Percentiles rank a stretch among this genome's conserved stretches.
These are phyloP conservation scores for Amitus sp. DNA, from an alignment of 2,888 invertebrate species.

Conservation along the genomic window DNA sequence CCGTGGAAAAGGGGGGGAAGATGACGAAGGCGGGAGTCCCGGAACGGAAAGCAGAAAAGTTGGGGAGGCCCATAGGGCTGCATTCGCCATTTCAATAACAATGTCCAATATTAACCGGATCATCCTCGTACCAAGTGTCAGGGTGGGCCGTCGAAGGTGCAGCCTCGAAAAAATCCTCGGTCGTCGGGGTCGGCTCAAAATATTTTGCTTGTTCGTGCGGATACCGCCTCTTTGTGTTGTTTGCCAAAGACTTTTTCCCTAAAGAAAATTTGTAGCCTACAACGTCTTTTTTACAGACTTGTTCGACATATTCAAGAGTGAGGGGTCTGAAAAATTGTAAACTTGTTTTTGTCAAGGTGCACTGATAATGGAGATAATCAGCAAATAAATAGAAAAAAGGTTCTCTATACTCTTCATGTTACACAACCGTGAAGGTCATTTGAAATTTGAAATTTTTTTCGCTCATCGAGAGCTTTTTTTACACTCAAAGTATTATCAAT, in stretches of 20 bases:
- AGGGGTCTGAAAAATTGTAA: constrained; percentile 42
- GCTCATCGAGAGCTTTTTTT: too few relatives aligned
- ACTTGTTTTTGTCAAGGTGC: too few relatives aligned
- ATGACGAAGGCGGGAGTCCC: constrained; percentile 87
- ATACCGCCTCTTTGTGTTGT: constrained; percentile 54
- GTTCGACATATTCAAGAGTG: constrained; percentile 68
- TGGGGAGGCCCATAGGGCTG: constrained; percentile 78
- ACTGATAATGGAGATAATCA: too few relatives aligned
- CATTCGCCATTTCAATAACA: constrained; percentile 82
- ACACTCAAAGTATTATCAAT: too few relatives aligned
- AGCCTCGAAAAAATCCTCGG: constrained; percentile 56
- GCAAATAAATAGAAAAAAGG: too few relatives aligned
- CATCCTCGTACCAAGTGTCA: constrained; percentile 46
- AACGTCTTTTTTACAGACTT: constrained; percentile 70
- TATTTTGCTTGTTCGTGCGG: constrained; percentile 60
- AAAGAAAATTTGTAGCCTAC: constrained; percentile 75
- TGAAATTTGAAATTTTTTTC: too few relatives aligned
- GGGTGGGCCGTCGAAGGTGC: constrained; percentile 41
- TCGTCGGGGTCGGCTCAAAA: constrained; percentile 58
- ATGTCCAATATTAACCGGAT: constrained; percentile 57
- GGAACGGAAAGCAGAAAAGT: constrained; percentile 81
- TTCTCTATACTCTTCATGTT: too few relatives aligned
- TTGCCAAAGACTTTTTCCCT: constrained; percentile 70
- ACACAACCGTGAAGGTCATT: too few relatives aligned
- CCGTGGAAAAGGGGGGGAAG: constrained; percentile 85